Evolutionary conservation across 1,140 invertebrate species (phyloP).

Genomic region (Uloborus diversus): DNA sequence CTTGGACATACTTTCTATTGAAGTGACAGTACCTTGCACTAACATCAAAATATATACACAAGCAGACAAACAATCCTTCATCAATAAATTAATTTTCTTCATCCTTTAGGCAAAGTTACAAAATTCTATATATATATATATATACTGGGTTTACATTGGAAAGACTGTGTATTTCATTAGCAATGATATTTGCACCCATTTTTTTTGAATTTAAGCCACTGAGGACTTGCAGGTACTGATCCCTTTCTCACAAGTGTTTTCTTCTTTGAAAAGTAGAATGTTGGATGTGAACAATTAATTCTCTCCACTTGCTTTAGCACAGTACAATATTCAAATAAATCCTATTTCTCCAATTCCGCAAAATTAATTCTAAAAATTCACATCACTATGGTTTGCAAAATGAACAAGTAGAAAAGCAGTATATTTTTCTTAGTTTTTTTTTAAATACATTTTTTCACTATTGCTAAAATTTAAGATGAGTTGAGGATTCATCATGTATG

Average conservation of each 20-base stretch:
- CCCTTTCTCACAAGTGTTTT: conserved; percentile 32
- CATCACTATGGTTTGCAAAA: conserved; percentile 25
- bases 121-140: no score
- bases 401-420: conserved; percentile 38
- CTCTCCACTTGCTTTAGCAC: no score
- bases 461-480: conserved; percentile 48
- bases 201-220: conserved; percentile 10
- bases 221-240: conserved; percentile 18
- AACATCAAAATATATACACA: conserved; percentile 55
- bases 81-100: conserved; percentile 40
- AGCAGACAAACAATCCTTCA: conserved; percentile 21
- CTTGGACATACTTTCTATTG: conserved; percentile 22
- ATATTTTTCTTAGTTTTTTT: not conserved
- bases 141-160: conserved; percentile 39
- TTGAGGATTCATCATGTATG: not conserved
- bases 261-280: not conserved
- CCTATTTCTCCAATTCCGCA: not conserved
- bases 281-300: not conserved
- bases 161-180: conserved; percentile 31
- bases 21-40: conserved; percentile 50
- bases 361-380: conserved; percentile 21
- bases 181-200: conserved; percentile 13
- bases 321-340: not conserved
- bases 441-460: conserved; percentile 23
- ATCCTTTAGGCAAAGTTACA: not conserved